Conservation (phyloP, 1,140 invertebrate genomes). For the Theocolax elegans region DNA sequence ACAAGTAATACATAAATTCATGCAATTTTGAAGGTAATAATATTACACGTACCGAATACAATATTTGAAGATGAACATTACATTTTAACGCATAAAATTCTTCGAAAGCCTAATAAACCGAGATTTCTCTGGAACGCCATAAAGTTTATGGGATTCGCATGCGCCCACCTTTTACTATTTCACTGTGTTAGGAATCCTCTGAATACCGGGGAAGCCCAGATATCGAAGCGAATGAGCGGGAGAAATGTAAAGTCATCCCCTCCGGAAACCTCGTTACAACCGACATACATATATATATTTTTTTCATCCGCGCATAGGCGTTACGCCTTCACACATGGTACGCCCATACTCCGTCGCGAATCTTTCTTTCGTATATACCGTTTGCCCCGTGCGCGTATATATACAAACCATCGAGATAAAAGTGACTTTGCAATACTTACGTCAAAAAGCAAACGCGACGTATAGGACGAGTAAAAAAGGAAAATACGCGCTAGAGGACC, state of each 20-base stretch:
- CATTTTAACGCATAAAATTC: constrained; percentile 7
- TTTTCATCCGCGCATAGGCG: neutral
- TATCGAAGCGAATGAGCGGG: neutral
- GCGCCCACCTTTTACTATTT: neutral
- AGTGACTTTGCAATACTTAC: neutral
- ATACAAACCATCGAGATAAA: constrained; percentile 8
- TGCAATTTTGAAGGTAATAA: constrained; percentile 21
- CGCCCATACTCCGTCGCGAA: neutral
- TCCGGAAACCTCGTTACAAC: neutral
- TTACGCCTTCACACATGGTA: neutral
- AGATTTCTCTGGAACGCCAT: constrained; percentile 1
- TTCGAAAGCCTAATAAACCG: constrained; percentile 18
- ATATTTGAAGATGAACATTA: constrained; percentile 15
- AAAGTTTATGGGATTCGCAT: constrained; percentile 17
- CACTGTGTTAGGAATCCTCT: neutral
- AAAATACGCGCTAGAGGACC: too few relatives aligned
- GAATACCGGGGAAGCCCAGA: neutral
- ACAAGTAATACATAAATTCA: constrained; percentile 28
- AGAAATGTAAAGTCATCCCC: constrained; percentile 13
- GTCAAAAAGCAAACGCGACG: neutral
- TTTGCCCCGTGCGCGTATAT: neutral
- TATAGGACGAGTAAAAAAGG: neutral
- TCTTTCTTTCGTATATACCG: neutral
- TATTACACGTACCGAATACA: neutral
- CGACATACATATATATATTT: too few relatives aligned